Evolutionary conservation across 2,888 invertebrate species (phyloP).

Genomic region (Catotricha subobsoleta): DNA sequence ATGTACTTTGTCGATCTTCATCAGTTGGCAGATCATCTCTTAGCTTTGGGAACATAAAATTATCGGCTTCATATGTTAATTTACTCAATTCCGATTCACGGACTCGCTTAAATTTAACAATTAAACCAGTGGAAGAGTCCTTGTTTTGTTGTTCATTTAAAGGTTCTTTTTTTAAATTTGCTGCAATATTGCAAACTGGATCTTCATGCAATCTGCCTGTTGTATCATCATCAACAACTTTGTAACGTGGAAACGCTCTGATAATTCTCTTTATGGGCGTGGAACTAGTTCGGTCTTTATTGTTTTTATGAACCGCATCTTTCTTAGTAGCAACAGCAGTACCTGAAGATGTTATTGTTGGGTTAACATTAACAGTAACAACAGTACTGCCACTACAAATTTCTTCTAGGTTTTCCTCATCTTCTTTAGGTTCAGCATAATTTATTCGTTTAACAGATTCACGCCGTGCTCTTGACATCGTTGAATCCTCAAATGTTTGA

Average conservation of each 20-base stretch:
- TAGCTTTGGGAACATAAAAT: slow-evolving; percentile 64
- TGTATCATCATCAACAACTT: neutral
- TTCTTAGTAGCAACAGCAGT: too few species aligned
- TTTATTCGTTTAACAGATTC: slow-evolving; percentile 13
- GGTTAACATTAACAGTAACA: too few species aligned
- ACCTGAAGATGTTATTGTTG: too few species aligned
- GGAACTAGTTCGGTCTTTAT: too few species aligned
- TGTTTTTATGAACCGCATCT: too few species aligned
- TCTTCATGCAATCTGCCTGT: neutral
- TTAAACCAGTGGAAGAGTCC: slow-evolving; percentile 29
- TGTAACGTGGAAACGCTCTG: neutral
- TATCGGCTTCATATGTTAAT: slow-evolving; percentile 70
- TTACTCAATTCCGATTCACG: slow-evolving; percentile 54
- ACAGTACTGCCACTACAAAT: too few species aligned
- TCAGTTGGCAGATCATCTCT: slow-evolving; percentile 38
- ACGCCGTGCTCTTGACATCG: neutral
- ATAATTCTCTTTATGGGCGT: slow-evolving; percentile 11
- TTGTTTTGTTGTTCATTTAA: slow-evolving; percentile 1
- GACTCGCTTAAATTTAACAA: slow-evolving; percentile 58
- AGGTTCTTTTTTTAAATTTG: neutral
- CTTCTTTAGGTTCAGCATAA: slow-evolving; percentile 12
- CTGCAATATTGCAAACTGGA: too few species aligned
- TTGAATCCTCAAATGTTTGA: neutral
- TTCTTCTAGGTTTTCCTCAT: slow-evolving; percentile 12
- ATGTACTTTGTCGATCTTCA: slow-evolving; percentile 32